Evolutionary conservation across 2,888 invertebrate species (phyloP), one percentile per base, ranked within the genome.

Genomic region (Empis livida): DNA sequence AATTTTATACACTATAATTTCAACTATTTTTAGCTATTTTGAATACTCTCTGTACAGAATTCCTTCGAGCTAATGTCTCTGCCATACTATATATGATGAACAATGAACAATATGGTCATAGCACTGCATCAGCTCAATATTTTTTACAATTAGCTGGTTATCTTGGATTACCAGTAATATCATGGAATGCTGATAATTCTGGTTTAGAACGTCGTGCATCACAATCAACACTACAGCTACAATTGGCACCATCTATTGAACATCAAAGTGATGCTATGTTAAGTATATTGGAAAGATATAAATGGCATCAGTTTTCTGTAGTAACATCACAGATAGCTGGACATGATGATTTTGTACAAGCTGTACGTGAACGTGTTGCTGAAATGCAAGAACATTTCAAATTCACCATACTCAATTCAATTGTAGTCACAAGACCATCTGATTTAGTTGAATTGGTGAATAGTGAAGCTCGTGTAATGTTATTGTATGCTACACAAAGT

Each of bases 161-260:
- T 72, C 76, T 94, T 59, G 94, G 93, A 55, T 92, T 95, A 64
- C 92, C 92, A 56, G 89, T 92, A 48, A 88, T 93, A 58, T 91
- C 92, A 10, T 96, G 95, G 95, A 95, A 95, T 71, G 93, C 94
- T 10, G 95, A 96, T 70, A 95, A 95, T 71, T 91, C 94, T 38
- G 95, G 93, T 37, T 76, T 93, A 55, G 79, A 79, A 60, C 73
- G 79, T 53, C 70, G 83, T 54, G 88, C 89, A 38, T 88, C 90
- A 23, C 88, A 91, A 68, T 88, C 89, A 44, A 89, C 89, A 50
- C 74, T 94, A 59, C 88, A 90, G 61, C 77, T 93, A 54, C 96
- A 96, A 71, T 75, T 97, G 67, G 96, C 96, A 47, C 96, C 97
- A 52, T 92, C 94, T 47, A 80, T 97, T 59, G 91, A 92, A 70